These are phyloP conservation scores for Alca torda DNA, from an alignment of 2,797 vertebrate species.

Conservation along the genomic window DNA sequence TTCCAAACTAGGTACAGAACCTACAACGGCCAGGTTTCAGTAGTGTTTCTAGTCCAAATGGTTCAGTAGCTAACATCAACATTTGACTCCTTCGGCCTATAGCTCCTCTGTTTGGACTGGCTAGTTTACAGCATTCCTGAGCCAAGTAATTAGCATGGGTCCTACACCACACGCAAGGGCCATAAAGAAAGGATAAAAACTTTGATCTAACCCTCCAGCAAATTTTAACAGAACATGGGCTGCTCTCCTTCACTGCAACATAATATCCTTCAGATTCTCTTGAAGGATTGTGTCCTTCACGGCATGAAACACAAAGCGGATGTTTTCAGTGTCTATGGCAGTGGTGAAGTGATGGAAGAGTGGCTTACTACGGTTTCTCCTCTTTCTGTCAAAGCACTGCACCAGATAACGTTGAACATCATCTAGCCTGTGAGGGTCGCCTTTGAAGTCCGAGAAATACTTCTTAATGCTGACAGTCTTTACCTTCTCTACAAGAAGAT, in stretches of 20 bases:
- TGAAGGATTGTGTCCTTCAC: slow-evolving; percentile 98
- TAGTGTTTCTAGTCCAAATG: slow-evolving; percentile 73
- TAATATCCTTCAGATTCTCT: slow-evolving; percentile 96
- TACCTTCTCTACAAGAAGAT: slow-evolving; percentile 94
- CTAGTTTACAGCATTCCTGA: slow-evolving; percentile 56
- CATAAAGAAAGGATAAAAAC: slow-evolving; percentile 21
- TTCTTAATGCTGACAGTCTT: slow-evolving; percentile 89
- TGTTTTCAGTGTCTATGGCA: slow-evolving; percentile 95
- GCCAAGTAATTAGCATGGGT: slow-evolving; percentile 44
- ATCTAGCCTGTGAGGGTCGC: slow-evolving; percentile 86
- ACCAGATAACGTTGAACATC: slow-evolving; percentile 95
- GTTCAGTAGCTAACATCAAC: slow-evolving; percentile 70
- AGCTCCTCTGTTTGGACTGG: slow-evolving; percentile 45
- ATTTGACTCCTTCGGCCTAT: slow-evolving; percentile 29
- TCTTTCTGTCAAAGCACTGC: slow-evolving; percentile 91
- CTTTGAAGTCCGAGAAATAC: slow-evolving; percentile 92
- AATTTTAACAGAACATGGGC: neutral
- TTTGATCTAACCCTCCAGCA: neutral
- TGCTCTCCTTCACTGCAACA: slow-evolving; percentile 88
- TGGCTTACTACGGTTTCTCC: slow-evolving; percentile 91
- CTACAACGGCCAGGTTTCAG: slow-evolving; percentile 57
- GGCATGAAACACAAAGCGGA: slow-evolving; percentile 96
- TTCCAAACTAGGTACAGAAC: slow-evolving; percentile 40
- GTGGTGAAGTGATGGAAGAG: slow-evolving; percentile 99
- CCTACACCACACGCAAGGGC: slow-evolving; percentile 23